Conservation (phyloP, 2,888 invertebrate species). For the Falcaria lacertinaria region DNA sequence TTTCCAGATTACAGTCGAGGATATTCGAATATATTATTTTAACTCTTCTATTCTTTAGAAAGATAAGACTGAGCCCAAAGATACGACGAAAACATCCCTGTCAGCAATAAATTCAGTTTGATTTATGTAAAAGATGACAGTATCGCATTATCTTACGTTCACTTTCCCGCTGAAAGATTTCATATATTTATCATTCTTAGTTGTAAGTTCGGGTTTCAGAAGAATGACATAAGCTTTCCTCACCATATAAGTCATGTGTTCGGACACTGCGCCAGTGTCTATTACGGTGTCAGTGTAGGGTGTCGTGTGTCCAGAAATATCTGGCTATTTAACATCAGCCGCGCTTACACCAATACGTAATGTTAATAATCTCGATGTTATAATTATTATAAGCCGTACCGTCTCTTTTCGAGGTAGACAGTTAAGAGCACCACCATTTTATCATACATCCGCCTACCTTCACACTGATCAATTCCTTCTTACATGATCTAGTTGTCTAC, state of each 20-base stretch:
- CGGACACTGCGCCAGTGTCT: constrained; percentile 46
- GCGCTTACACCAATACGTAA: constrained; percentile 42
- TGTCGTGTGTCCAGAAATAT: constrained; percentile 63
- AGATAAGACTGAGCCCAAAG: background rate
- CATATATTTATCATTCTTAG: constrained; percentile 3
- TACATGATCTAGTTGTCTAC: too few species aligned
- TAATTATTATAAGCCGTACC: too few species aligned
- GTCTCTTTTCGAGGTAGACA: too few species aligned
- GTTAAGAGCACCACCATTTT: too few species aligned
- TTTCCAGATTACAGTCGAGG: too few species aligned
- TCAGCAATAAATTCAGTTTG: background rate
- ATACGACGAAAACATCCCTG: background rate
- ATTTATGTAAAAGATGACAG: background rate
- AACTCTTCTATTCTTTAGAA: background rate
- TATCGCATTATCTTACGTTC: background rate
- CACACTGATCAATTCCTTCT: too few species aligned
- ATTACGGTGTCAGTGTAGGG: constrained; percentile 53
- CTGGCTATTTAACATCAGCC: constrained; percentile 49
- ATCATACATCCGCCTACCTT: too few species aligned
- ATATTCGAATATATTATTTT: too few species aligned
- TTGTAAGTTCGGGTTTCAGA: constrained; percentile 35
- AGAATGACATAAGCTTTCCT: constrained; percentile 49
- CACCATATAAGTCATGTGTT: constrained; percentile 64
- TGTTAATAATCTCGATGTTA: background rate
- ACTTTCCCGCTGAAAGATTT: constrained; percentile 3